Evolutionary conservation across 2,797 vertebrate species (phyloP).

Genomic region (Hyperoplus lanceolatus): DNA sequence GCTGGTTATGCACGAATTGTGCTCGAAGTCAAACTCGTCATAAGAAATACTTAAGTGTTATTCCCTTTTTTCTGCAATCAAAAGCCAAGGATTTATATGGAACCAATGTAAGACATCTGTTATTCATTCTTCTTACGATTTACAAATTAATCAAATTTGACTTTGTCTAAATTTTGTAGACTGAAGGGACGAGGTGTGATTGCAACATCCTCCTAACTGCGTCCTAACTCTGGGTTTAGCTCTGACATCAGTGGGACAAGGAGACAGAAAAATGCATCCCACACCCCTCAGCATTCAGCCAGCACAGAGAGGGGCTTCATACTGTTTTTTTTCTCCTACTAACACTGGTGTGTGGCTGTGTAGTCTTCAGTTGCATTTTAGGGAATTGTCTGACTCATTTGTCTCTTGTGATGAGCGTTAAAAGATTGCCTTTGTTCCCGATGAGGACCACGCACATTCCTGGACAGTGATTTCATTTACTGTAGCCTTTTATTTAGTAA

Average conservation of each 20-base stretch:
- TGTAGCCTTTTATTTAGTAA: conserved; percentile 44
- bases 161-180: conserved; percentile 3
- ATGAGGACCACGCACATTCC: conserved; percentile 19
- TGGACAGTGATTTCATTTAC: conserved; percentile 9
- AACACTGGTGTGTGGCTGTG: conserved; percentile 52
- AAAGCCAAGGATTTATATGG: conserved; percentile 23
- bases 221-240: conserved; percentile 11
- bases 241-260: conserved; percentile 44
- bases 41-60: neutral
- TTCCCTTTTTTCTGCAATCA: conserved; percentile 7
- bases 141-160: neutral
- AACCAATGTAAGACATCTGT: conserved; percentile 45
- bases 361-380: conserved; percentile 3
- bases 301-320: conserved; percentile 24
- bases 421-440: conserved; percentile 34
- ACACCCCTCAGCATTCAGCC: conserved; percentile 29
- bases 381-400: conserved; percentile 44
- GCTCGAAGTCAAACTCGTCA: neutral
- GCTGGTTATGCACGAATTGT: conserved; percentile 10
- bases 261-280: conserved; percentile 20
- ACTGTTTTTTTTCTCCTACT: neutral
- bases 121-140: conserved; percentile 23
- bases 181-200: conserved; percentile 12
- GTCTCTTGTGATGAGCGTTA: conserved; percentile 16
- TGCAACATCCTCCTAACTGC: neutral